These are phyloP conservation scores for Aphodius sticticus DNA, from an alignment of 2,888 invertebrate genomes.

Conservation along the genomic window DNA sequence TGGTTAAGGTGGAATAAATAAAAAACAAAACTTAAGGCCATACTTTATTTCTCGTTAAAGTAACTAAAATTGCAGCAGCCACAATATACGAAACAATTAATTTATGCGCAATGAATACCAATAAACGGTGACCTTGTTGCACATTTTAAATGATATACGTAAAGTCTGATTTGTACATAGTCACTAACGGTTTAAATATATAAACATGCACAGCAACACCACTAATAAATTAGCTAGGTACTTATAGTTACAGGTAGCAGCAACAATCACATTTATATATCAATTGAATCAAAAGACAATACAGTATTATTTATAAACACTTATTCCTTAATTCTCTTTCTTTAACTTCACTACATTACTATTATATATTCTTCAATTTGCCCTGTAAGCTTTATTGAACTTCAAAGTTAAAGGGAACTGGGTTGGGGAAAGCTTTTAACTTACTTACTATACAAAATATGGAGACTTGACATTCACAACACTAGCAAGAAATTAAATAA, in stretches of 20 bases:
- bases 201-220: neutral
- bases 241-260: neutral
- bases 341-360: neutral
- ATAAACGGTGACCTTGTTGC: neutral
- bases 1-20: neutral
- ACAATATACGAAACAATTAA: neutral
- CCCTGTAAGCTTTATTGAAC: neutral
- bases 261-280: neutral
- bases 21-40: neutral
- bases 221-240: neutral
- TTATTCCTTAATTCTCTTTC: neutral
- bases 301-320: neutral
- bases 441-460: neutral
- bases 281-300: neutral
- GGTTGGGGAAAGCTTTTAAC: neutral
- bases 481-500: neutral
- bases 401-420: neutral
- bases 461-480: neutral
- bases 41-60: neutral
- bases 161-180: neutral
- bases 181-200: neutral
- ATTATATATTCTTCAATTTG: neutral
- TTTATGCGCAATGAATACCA: neutral
- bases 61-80: neutral
- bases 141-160: neutral